Conservation (phyloP, 2,797 vertebrate genomes). For the Ciconia nigra region DNA sequence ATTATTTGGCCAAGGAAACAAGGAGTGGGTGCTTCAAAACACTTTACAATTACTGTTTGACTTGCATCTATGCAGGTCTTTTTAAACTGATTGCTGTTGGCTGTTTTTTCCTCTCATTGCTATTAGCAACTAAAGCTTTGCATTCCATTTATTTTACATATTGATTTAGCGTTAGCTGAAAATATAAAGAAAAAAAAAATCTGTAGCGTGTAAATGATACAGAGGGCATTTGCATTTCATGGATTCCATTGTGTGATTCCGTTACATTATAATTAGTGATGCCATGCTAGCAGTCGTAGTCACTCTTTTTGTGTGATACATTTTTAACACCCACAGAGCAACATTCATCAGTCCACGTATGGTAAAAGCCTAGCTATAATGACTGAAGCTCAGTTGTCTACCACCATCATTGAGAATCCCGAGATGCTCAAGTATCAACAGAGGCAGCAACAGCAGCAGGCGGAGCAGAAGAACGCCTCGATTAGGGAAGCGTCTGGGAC, state of each 20-base stretch:
- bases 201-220: neutral
- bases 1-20: neutral
- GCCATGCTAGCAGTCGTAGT: neutral
- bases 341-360: conserved; percentile 96
- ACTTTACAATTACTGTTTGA: neutral
- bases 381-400: conserved; percentile 91
- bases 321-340: conserved; percentile 79
- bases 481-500: conserved; percentile 66
- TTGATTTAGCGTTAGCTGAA: neutral
- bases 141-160: neutral
- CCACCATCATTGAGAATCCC: conserved; percentile 95
- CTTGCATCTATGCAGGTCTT: neutral
- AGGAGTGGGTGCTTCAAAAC: conserved; percentile 30
- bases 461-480: conserved; percentile 70
- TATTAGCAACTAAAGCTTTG: neutral
- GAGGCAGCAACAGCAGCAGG: conserved; percentile 78
- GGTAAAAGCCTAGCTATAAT: conserved; percentile 97
- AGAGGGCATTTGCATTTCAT: neutral
- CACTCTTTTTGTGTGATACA: neutral
- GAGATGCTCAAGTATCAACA: conserved; percentile 99
- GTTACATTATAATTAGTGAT: neutral
- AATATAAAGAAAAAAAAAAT: neutral
- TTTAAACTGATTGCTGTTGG: neutral
- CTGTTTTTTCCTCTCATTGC: conserved; percentile 3
- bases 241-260: neutral